Conservation (phyloP, 2,113 vertebrate species). For the Bambusicola thoracicus region DNA sequence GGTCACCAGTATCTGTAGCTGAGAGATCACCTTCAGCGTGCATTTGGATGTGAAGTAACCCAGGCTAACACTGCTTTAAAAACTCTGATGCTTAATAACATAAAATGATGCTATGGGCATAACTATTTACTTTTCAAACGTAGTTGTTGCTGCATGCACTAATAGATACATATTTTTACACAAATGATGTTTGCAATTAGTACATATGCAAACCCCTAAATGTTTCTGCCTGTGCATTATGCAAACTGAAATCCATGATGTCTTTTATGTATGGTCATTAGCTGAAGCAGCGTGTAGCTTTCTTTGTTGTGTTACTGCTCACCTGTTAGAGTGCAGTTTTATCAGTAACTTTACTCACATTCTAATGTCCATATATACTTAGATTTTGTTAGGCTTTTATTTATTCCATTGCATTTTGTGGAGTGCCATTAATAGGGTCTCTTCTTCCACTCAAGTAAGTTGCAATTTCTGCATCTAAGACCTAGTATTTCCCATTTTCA, state of each 20-base stretch:
- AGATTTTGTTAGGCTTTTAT: neutral
- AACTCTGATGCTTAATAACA: neutral
- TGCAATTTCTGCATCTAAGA: neutral
- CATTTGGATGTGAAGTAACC: neutral
- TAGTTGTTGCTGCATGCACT: neutral
- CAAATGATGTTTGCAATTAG: neutral
- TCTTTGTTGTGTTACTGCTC: neutral
- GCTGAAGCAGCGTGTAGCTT: neutral
- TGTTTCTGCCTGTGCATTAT: no score
- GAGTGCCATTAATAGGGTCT: neutral
- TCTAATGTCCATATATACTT: neutral
- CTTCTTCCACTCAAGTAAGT: neutral
- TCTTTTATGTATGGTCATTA: neutral
- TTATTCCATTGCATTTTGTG: neutral
- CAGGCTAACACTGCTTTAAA: neutral
- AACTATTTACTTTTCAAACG: neutral
- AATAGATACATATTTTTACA: accelerated
- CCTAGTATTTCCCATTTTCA: neutral
- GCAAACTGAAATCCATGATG: neutral
- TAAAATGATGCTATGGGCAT: neutral
- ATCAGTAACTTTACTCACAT: neutral
- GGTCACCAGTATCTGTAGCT: neutral
- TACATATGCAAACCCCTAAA: no score
- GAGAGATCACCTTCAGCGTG: neutral
- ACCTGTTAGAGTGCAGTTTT: neutral